These are phyloP conservation scores for Notarius quadriscutis DNA, from an alignment of 2,113 vertebrate genomes.

Conservation along the genomic window DNA sequence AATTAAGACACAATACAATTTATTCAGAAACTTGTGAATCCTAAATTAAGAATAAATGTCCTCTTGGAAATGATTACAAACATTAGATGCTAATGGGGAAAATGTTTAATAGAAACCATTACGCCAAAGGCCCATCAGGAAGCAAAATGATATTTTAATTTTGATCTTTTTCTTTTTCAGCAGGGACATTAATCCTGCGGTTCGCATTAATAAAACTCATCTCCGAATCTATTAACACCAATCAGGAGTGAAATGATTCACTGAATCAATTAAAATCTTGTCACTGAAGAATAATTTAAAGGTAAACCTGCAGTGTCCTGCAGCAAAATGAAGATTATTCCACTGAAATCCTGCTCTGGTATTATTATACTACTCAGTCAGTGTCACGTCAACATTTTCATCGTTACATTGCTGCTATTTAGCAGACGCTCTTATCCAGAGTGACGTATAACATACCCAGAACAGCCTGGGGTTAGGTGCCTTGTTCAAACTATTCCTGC, in stretches of 20 bases:
- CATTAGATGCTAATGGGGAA: neutral
- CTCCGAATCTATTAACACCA: neutral
- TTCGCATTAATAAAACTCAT: neutral
- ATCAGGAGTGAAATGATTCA: neutral
- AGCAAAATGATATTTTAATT: neutral
- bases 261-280: neutral
- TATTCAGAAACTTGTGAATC: neutral
- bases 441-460: too few species aligned
- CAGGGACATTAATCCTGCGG: neutral
- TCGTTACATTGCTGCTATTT: too few species aligned
- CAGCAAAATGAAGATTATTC: neutral
- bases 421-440: too few species aligned
- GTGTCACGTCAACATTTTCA: neutral
- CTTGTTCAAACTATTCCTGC: too few species aligned
- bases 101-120: neutral
- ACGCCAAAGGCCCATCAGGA: neutral
- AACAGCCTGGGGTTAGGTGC: too few species aligned
- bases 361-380: neutral
- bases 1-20: neutral
- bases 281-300: slow-evolving; percentile 35
- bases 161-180: neutral
- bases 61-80: neutral
- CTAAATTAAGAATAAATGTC: neutral
- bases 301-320: slow-evolving; percentile 28
- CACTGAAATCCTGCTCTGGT: neutral